These are phyloP conservation scores for Toxotes lorentzi DNA, from an alignment of 2,797 vertebrate species.

Conservation along the genomic window DNA sequence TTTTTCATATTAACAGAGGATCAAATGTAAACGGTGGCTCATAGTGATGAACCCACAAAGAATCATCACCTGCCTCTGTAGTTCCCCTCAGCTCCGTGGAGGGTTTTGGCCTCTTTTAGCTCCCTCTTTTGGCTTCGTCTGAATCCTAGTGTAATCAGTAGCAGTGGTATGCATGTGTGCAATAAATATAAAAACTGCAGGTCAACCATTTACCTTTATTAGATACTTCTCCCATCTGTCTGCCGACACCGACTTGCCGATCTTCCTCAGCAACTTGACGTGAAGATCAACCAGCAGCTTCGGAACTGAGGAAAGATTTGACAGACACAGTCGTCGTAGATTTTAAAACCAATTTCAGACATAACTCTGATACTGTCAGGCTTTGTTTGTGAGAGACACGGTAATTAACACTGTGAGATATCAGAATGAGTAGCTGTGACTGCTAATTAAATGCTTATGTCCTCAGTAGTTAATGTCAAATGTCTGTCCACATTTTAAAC, in stretches of 20 bases:
- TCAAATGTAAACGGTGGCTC: not conserved
- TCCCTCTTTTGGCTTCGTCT: not conserved
- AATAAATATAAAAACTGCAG: not conserved
- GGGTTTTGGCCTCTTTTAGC: not conserved
- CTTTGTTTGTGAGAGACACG: not conserved
- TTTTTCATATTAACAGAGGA: not conserved
- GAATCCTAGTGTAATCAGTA: not conserved
- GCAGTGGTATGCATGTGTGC: not conserved
- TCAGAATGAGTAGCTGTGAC: not conserved
- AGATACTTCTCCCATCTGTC: slow-evolving; percentile 99
- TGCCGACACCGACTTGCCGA: slow-evolving; percentile 96
- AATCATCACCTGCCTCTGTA: not conserved
- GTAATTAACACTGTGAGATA: not conserved
- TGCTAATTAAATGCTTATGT: not conserved
- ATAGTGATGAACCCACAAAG: not conserved
- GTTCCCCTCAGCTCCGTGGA: not conserved
- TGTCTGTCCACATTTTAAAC: not conserved
- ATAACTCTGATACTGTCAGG: not conserved
- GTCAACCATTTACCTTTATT: slow-evolving; percentile 87
- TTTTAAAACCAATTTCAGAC: not conserved
- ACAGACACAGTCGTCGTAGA: not conserved
- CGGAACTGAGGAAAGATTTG: slow-evolving; percentile 85
- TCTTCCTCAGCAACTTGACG: slow-evolving; percentile 97
- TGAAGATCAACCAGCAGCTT: slow-evolving; percentile 97
- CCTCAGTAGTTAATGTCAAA: no score